Base-by-base conservation (phyloP, 2,888 invertebrate species). In the Neoaliturus tenellus region DNA sequence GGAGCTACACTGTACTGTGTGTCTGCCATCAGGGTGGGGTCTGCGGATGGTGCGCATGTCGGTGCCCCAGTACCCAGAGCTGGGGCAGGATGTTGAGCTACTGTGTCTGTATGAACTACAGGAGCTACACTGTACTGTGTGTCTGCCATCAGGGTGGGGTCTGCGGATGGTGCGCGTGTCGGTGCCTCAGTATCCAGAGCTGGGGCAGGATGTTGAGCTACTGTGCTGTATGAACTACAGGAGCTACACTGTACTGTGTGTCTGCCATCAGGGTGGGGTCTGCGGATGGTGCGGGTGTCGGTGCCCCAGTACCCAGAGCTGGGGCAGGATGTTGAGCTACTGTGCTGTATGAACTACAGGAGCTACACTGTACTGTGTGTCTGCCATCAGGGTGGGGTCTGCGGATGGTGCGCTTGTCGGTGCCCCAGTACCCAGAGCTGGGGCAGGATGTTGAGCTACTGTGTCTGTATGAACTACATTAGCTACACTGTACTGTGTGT, bases 1-100 rank as follows among this genome's bases (percentile, higher is more conserved):
- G 44, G 92, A 81, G 95, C 95, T 90, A 93, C 92, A 35, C 91
- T 96, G 80, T 96, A 96, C 90, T 95, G 96, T 95, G 96, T 96
- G 88, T 96, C 96, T 91, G 23, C 10, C 8, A 23, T 1, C 31
- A 67, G 31, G 67, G n/a, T 67, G 67, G 33, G 33, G 67, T 3
- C 31, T 67, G 33, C 2, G 39, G 39, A 71, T 39, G 71, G 71
- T 71, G 71, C 33, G 39, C 39, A 39, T 71, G 33, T 35, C 71
- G 5, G 71, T 71, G 20, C 71, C 71, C 6, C 71, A 39, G 39
- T 71, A 39, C 71, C 33, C 71, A 14, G 39, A 39, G 71, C 39
- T 39, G 23, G 71, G 71, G 14, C 39, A 71, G 39, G 33, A 35
- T 10, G 39, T 71, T 8, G 71, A 71, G 39, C 39, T 71, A 20